Conservation (phyloP, 2,888 invertebrate species). For the Drosophila helvetica region DNA sequence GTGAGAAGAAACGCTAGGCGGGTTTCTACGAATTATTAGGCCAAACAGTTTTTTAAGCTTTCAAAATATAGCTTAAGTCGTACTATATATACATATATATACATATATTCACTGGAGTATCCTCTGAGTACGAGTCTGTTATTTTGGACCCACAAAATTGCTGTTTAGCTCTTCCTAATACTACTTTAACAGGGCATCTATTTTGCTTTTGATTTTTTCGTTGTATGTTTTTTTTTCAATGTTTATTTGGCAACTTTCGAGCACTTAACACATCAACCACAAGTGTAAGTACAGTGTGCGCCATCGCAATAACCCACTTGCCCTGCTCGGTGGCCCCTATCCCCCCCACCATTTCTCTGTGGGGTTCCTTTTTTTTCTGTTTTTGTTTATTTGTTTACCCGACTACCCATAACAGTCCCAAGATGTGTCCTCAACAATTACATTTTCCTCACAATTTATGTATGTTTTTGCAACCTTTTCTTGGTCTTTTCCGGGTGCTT, state of each 20-base stretch:
- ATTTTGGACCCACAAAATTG: neutral
- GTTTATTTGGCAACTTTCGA: slow-evolving; percentile 1
- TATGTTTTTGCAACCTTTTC: slow-evolving; percentile 61
- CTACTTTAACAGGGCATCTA: neutral
- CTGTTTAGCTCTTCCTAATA: neutral
- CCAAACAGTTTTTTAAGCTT: no score
- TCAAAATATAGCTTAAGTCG: no score
- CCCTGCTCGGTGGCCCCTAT: no score
- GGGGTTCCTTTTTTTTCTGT: no score
- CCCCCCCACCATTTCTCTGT: no score
- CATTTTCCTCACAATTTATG: slow-evolving; percentile 67
- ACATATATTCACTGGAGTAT: no score
- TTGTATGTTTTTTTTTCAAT: neutral
- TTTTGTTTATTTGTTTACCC: slow-evolving; percentile 64
- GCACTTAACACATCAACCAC: slow-evolving; percentile 17
- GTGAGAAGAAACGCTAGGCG: no score
- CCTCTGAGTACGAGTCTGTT: neutral
- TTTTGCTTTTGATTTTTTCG: neutral
- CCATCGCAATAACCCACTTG: neutral
- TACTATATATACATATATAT: no score
- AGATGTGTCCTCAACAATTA: slow-evolving; percentile 72
- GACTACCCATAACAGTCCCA: slow-evolving; percentile 39
- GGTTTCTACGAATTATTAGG: no score
- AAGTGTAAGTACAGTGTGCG: slow-evolving; percentile 3
- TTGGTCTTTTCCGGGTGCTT: slow-evolving; percentile 1